Percentiles rank a stretch among this genome's conserved stretches.
phyloP scores from a whole-genome alignment of 2,888 invertebrate species.

The Leptinotarsa rubiginosa region DNA sequence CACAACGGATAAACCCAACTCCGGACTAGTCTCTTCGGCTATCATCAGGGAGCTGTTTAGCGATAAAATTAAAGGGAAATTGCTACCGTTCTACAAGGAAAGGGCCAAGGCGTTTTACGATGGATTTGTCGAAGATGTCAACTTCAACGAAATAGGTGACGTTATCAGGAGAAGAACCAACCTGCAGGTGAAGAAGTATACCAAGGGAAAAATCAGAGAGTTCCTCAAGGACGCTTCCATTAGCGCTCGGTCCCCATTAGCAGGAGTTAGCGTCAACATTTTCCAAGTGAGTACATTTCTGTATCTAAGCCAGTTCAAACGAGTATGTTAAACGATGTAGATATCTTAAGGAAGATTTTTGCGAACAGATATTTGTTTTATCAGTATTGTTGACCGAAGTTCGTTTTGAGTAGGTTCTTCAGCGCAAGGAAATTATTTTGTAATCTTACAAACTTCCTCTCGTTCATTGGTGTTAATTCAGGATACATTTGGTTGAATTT shows the following conservation, averaged over 20 bases:
- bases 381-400: no score
- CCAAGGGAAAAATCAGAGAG: conserved; percentile 81
- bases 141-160: conserved; percentile 85
- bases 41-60: conserved; percentile 87
- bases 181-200: conserved; percentile 81
- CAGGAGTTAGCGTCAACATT: conserved; percentile 84
- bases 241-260: conserved; percentile 79
- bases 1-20: conserved; percentile 72
- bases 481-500: no score
- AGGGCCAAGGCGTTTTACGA: conserved; percentile 89
- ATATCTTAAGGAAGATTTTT: no score
- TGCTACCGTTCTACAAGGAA: conserved; percentile 88
- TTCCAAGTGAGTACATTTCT: conserved; percentile 72
- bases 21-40: conserved; percentile 83
- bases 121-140: conserved; percentile 87
- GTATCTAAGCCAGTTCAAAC: no score
- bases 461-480: no score
- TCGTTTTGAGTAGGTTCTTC: not conserved
- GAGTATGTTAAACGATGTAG: no score
- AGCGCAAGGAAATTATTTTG: no score
- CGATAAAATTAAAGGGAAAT: conserved; percentile 82
- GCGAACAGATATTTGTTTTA: no score
- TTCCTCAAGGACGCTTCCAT: conserved; percentile 81
- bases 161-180: conserved; percentile 85
- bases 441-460: no score